phyloP scores from a whole-genome alignment of 2,113 vertebrate genomes.

The Merops nubicus region DNA sequence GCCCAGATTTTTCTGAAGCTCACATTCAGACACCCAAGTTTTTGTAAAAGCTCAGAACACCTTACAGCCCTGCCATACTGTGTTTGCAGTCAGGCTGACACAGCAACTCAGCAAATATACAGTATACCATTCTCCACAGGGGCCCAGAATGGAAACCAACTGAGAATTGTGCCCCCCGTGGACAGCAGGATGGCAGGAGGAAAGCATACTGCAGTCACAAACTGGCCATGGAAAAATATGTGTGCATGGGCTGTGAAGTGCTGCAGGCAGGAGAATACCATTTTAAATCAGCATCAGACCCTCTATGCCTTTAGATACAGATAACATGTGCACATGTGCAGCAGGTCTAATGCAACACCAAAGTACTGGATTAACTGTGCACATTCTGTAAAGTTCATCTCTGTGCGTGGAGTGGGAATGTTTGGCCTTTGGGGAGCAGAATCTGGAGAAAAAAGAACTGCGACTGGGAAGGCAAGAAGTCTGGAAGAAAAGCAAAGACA shows the following conservation, averaged over 20 bases:
- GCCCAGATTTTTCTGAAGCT: neutral
- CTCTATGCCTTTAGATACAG: neutral
- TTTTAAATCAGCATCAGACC: neutral
- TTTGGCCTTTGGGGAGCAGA: neutral
- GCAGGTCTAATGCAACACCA: neutral
- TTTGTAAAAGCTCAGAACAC: neutral
- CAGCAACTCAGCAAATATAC: neutral
- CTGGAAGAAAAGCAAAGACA: neutral
- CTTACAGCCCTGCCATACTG: accelerated
- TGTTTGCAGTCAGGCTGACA: accelerated
- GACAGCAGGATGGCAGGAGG: neutral
- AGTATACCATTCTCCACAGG: accelerated
- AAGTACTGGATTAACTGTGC: neutral
- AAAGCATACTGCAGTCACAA: neutral
- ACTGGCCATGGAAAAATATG: accelerated
- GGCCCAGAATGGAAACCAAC: neutral
- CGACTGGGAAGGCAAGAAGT: neutral
- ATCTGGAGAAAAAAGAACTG: neutral
- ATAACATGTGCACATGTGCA: neutral
- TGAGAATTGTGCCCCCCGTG: neutral
- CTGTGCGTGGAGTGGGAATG: neutral
- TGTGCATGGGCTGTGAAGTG: neutral
- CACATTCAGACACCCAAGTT: neutral
- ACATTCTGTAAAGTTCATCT: neutral
- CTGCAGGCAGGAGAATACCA: neutral